Percentiles rank a stretch among this genome's conserved stretches.
Evolutionary conservation across 1,140 invertebrate genomes (phyloP).

Genomic region (Saccostrea cuccullata): DNA sequence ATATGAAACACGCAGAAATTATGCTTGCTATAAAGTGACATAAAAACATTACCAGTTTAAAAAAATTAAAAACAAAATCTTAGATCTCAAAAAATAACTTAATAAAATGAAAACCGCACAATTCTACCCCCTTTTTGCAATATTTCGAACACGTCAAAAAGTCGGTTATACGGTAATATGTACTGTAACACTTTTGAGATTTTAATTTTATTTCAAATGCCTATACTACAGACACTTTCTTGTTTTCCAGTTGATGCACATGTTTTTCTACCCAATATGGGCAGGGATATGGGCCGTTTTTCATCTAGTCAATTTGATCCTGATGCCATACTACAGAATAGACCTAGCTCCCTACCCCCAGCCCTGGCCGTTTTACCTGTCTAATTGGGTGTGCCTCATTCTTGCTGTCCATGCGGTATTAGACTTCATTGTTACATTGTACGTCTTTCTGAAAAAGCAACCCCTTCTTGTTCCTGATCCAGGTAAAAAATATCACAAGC

Average conservation of each 20-base stretch:
- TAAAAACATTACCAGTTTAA: too few relatives aligned
- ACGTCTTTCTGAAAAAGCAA: constrained; percentile 23
- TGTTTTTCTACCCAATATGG: constrained; percentile 45
- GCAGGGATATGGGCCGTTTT: constrained; percentile 41
- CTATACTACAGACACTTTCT: background rate
- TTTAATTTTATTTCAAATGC: too few relatives aligned
- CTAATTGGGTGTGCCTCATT: constrained; percentile 45
- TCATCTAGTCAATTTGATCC: background rate
- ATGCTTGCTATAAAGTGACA: too few relatives aligned
- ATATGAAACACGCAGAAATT: too few relatives aligned
- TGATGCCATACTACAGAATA: constrained; percentile 7
- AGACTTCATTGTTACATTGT: constrained; percentile 32
- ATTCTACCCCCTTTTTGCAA: too few relatives aligned
- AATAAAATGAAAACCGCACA: too few relatives aligned
- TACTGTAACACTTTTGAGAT: too few relatives aligned
- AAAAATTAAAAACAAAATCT: too few relatives aligned
- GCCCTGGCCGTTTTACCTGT: constrained; percentile 40
- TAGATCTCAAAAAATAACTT: too few relatives aligned
- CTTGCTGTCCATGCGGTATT: background rate
- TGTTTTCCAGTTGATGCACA: constrained; percentile 33
- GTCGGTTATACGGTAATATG: too few relatives aligned
- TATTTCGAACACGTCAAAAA: too few relatives aligned
- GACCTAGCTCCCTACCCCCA: background rate
- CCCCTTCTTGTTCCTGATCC: background rate
- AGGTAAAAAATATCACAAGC: background rate